Conservation (phyloP, 2,888 invertebrate species). For the Plutella xylostella region DNA sequence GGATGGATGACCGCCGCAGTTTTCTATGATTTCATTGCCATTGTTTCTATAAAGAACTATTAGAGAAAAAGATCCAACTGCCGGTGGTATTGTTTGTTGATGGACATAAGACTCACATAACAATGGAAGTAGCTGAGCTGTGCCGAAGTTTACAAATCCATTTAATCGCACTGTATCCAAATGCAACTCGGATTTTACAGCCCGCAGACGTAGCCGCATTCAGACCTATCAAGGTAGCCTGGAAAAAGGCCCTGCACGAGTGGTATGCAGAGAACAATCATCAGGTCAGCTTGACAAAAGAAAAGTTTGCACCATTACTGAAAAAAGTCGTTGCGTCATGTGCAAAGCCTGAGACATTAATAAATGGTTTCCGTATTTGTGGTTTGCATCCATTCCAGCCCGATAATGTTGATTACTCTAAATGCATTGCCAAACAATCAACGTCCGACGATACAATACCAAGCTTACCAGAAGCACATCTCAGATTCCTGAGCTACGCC, state of each 20-base stretch:
- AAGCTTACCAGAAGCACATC: neutral
- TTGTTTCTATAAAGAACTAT: slow-evolving; percentile 5
- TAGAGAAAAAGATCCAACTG: neutral
- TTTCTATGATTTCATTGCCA: slow-evolving; percentile 26
- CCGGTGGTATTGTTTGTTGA: slow-evolving; percentile 1
- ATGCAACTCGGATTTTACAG: neutral
- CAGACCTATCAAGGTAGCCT: neutral
- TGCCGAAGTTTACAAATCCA: neutral
- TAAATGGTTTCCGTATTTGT: slow-evolving; percentile 15
- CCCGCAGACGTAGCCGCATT: neutral
- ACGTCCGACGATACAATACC: neutral
- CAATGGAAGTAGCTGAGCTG: neutral
- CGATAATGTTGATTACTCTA: slow-evolving; percentile 16
- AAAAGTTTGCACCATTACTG: neutral
- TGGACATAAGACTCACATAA: slow-evolving; percentile 1
- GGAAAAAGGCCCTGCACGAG: neutral
- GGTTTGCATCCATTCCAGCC: slow-evolving; percentile 15
- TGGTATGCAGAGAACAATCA: neutral
- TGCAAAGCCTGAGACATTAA: slow-evolving; percentile 2
- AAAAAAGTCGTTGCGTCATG: neutral
- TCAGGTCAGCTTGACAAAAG: neutral
- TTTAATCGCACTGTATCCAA: neutral
- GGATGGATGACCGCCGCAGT: slow-evolving; percentile 28
- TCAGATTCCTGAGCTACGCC: neutral
- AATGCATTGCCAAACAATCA: slow-evolving; percentile 8